Evolutionary conservation across 35 echinoderm and acorn worm genomes (phyloP).

Genomic region (Apostichopus japonicus): DNA sequence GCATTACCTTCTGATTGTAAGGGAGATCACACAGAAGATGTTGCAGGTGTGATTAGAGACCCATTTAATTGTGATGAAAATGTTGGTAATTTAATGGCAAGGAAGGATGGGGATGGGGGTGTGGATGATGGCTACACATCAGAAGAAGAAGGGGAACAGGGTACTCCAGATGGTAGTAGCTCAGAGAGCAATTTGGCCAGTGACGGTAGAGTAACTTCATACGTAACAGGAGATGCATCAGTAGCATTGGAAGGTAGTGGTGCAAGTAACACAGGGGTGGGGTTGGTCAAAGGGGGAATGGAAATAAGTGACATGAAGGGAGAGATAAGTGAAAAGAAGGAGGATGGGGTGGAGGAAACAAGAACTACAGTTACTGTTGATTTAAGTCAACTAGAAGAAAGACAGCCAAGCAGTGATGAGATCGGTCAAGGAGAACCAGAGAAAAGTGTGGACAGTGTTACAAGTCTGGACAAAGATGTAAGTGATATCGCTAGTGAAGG

Average conservation of each 20-base stretch:
- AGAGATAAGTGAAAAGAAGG: no score
- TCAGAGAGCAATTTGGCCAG: neutral
- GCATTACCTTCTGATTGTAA: no score
- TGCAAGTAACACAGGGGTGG: neutral
- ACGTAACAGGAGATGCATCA: neutral
- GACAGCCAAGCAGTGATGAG: no score
- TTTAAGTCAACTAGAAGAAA: no score
- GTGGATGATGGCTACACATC: slow-evolving; percentile 57
- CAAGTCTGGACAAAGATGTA: no score
- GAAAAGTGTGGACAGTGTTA: neutral
- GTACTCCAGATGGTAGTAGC: neutral
- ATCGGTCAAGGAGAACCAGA: no score
- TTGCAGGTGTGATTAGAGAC: neutral
- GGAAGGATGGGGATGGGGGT: neutral
- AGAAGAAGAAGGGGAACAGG: slow-evolving; percentile 24
- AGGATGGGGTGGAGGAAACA: no score
- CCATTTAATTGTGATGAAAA: neutral
- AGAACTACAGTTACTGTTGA: no score
- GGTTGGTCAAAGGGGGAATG: no score
- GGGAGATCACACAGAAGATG: neutral
- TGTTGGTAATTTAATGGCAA: no score
- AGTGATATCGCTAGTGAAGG: no score
- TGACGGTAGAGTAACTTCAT: neutral
- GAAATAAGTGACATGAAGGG: no score
- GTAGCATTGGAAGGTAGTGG: neutral